Evolutionary conservation across 2,113 vertebrate genomes (phyloP).

Genomic region (Dipodomys stephensi): DNA sequence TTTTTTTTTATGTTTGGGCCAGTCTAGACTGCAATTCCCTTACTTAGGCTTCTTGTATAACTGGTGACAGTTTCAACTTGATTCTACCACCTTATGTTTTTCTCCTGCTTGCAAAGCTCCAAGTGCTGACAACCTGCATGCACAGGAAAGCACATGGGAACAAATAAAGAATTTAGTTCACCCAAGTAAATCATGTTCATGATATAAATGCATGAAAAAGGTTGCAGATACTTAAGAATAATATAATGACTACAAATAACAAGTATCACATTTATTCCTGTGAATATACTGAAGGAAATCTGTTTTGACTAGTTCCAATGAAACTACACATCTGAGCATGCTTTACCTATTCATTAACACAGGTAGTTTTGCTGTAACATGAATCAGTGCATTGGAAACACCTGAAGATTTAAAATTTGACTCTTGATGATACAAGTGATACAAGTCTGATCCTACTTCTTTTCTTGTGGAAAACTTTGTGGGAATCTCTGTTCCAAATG

Average conservation of each 20-base stretch:
- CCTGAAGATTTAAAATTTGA: background rate
- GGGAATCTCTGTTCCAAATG: conserved; percentile 59
- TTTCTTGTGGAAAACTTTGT: conserved; percentile 23
- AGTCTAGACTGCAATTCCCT: too few relatives aligned
- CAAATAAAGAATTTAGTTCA: background rate
- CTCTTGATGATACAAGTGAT: conserved; percentile 40
- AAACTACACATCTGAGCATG: background rate
- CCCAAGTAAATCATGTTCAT: background rate
- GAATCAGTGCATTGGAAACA: conserved; percentile 37
- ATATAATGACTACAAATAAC: background rate
- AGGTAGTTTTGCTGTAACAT: background rate
- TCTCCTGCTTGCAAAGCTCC: background rate
- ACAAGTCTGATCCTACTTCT: conserved; percentile 46
- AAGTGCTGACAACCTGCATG: background rate
- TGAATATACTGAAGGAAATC: background rate
- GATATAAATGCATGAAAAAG: background rate
- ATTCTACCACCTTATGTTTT: background rate
- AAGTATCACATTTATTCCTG: background rate
- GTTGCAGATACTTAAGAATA: background rate
- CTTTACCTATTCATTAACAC: background rate
- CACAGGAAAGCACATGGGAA: background rate
- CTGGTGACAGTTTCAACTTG: background rate
- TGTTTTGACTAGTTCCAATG: conserved; percentile 3
- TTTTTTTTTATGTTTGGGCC: too few relatives aligned
- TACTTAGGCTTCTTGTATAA: too few relatives aligned